Conservation (phyloP, 1,140 invertebrate species). For the Campoletis sonorensis region DNA sequence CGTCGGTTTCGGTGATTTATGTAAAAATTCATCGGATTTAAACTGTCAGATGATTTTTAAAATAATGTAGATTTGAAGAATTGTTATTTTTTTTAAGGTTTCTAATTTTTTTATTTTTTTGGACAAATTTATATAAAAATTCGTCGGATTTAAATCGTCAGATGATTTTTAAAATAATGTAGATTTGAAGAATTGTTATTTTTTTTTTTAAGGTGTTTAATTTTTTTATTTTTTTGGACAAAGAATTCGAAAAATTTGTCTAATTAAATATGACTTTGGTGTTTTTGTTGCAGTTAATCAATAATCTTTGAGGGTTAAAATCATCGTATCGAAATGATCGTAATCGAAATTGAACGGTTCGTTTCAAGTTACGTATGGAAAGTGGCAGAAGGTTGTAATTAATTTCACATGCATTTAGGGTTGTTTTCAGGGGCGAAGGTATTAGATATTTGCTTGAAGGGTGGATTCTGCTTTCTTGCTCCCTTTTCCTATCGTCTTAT, state of each 20-base stretch:
- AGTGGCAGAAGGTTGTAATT: slow-evolving; percentile 57
- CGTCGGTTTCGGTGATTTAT: not conserved
- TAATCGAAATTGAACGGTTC: slow-evolving; percentile 54
- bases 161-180: too few relatives aligned
- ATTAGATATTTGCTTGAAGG: slow-evolving; percentile 20
- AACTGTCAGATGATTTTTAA: not conserved
- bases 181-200: too few relatives aligned
- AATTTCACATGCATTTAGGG: slow-evolving; percentile 58
- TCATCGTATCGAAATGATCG: not conserved
- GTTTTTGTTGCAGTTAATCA: too few relatives aligned
- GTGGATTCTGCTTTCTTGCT: not conserved
- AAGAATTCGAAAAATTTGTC: too few relatives aligned
- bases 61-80: too few relatives aligned
- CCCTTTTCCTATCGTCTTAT: slow-evolving; percentile 43
- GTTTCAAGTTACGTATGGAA: slow-evolving; percentile 37
- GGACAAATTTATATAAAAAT: not conserved
- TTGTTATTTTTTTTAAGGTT: too few relatives aligned
- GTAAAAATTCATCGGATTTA: not conserved
- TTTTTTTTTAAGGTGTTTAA: too few relatives aligned
- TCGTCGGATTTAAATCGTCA: not conserved
- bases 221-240: too few relatives aligned
- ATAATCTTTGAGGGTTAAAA: not conserved
- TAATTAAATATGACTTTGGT: too few relatives aligned
- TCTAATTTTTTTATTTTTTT: too few relatives aligned
- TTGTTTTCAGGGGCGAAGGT: slow-evolving; percentile 37